Conservation (phyloP, 2,113 vertebrate genomes). For the Chelonoidis abingdonii region DNA sequence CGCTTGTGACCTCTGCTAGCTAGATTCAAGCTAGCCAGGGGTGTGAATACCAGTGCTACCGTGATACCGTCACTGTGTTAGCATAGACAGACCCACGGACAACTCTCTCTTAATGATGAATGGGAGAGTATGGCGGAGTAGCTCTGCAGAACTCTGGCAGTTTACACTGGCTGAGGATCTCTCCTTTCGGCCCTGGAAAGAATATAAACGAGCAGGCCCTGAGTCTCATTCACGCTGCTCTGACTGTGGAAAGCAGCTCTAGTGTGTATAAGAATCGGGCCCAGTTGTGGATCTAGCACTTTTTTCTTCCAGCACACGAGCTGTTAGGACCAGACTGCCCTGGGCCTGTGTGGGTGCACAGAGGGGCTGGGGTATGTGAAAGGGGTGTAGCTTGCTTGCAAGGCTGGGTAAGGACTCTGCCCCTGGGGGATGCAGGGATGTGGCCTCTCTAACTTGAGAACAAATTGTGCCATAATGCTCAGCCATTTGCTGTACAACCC, state of each 20-base stretch:
- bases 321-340: background rate
- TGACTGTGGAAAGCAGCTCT: background rate
- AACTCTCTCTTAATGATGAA: background rate
- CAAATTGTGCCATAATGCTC: background rate
- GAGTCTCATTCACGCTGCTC: background rate
- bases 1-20: too few relatives aligned
- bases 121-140: background rate
- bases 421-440: background rate
- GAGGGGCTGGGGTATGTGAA: background rate
- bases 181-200: background rate
- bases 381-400: background rate
- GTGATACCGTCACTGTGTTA: background rate
- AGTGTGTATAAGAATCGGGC: background rate
- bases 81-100: background rate
- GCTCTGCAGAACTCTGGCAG: background rate
- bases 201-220: fast-evolving
- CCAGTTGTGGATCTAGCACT: fast-evolving
- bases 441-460: background rate
- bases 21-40: too few relatives aligned
- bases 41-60: background rate
- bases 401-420: background rate
- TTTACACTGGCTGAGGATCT: background rate
- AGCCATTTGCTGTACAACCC: background rate
- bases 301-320: background rate
- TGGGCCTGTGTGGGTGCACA: background rate